Percentiles rank a stretch among this genome's conserved stretches.
phyloP scores from a whole-genome alignment of 2,113 vertebrate genomes.

The Xiphophorus couchianus region DNA sequence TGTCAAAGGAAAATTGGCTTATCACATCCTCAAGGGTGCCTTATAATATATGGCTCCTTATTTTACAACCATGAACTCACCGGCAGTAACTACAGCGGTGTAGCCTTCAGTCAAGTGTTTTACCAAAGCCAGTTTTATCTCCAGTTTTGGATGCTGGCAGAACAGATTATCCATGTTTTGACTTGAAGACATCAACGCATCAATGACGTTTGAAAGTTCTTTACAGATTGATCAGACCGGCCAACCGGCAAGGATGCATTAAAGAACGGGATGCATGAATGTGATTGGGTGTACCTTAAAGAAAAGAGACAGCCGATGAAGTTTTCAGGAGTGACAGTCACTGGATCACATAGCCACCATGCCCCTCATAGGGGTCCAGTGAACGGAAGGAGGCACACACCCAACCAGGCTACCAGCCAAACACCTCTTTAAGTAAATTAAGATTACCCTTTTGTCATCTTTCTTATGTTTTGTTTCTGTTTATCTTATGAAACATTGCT shows the following conservation, averaged over 20 bases:
- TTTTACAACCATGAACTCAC: slow-evolving; percentile 29
- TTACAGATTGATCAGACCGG: slow-evolving; percentile 4
- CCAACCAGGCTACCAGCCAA: slow-evolving; percentile 37
- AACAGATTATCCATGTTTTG: background rate
- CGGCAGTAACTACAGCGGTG: background rate
- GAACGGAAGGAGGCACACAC: slow-evolving; percentile 14
- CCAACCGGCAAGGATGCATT: slow-evolving; percentile 17
- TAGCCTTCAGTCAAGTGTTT: slow-evolving; percentile 18
- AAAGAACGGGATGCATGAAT: slow-evolving; percentile 22
- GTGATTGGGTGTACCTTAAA: slow-evolving; percentile 3
- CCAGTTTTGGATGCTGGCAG: background rate
- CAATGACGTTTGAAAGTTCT: no score
- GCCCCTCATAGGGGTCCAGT: slow-evolving; percentile 5
- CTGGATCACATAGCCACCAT: slow-evolving; percentile 33
- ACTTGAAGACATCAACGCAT: slow-evolving; percentile 2
- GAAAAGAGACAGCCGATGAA: slow-evolving; percentile 8
- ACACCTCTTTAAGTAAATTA: slow-evolving; percentile 84
- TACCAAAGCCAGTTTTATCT: slow-evolving; percentile 4
- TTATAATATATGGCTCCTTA: slow-evolving; percentile 21
- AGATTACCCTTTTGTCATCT: slow-evolving; percentile 74
- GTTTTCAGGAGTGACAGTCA: slow-evolving; percentile 41
- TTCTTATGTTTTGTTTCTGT: slow-evolving; percentile 79
- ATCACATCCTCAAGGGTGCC: slow-evolving; percentile 20
- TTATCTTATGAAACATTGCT: slow-evolving; percentile 83
- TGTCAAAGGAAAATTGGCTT: slow-evolving; percentile 34